phyloP scores from a whole-genome alignment of 2,888 invertebrate genomes.

The Sesia apiformis region DNA sequence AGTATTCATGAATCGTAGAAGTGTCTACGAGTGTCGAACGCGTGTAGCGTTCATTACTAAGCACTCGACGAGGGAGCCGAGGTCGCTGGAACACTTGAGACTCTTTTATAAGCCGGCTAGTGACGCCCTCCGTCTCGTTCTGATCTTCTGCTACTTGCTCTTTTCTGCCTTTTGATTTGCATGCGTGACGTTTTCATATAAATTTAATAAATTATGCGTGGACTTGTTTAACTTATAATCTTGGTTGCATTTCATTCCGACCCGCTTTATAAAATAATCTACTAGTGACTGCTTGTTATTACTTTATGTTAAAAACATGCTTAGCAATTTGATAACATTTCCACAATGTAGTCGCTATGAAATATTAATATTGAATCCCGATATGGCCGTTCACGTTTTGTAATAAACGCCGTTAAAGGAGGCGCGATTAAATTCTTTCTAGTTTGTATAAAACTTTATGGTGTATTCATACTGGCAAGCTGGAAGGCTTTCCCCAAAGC shows the following conservation, averaged over 20 bases:
- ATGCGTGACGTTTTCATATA: too few relatives aligned
- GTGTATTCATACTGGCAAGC: conserved; percentile 11
- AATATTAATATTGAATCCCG: too few relatives aligned
- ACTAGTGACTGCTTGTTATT: too few relatives aligned
- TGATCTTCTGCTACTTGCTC: conserved; percentile 20
- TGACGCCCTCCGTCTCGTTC: conserved; percentile 24
- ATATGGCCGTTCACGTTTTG: too few relatives aligned
- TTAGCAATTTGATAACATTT: too few relatives aligned
- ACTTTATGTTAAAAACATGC: too few relatives aligned
- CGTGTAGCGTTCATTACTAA: conserved; percentile 25
- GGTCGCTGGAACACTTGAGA: conserved; percentile 29
- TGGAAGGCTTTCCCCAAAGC: conserved; percentile 29
- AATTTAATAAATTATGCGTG: too few relatives aligned
- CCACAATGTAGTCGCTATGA: too few relatives aligned
- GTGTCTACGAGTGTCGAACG: conserved; percentile 17
- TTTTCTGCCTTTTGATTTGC: conserved; percentile 14
- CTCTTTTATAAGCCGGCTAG: conserved; percentile 36
- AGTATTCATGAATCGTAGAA: conserved; percentile 12
- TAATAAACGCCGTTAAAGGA: too few relatives aligned
- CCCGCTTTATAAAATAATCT: conserved; percentile 6
- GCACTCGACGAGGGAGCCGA: conserved; percentile 19
- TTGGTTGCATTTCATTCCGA: not conserved
- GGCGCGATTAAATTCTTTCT: too few relatives aligned
- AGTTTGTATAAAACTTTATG: conserved; percentile 24
- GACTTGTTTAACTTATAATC: too few relatives aligned